Evolutionary conservation across 92 coral and sea anemone species (phyloP), one percentile per base, ranked within the genome.

Genomic region (Parazoanthus swiftii): DNA sequence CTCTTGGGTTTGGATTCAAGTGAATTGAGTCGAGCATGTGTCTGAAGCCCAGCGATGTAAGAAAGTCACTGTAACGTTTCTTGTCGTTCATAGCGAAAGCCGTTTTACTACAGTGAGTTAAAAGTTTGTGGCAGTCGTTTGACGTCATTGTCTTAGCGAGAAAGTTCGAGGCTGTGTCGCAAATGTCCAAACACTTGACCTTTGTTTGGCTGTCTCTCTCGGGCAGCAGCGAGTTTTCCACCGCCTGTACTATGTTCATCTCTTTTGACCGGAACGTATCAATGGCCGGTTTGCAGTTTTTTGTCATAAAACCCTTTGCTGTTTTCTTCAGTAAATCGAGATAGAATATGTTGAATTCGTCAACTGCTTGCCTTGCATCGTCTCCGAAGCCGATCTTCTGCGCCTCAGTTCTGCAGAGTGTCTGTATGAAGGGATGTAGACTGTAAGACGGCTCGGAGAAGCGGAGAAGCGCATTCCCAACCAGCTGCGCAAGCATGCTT

Each of bases 361-460:
- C 56, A 21, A 18, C 81, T 7, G 93, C 89, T 76, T 86, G 70
- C 29, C 25, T 80, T 20, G 89, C 89, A 79, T 85, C 89, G 56
- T 91, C 76, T 2, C 51, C 71, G 56, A 75, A 91, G 4, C 36
- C 85, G 54, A 85, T 36, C 48, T 72, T 73, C n/a, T 79, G 56
- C 89, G 86, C 78, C 43, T 89, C 90, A 14, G 89, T 89, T 77
- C 89, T 91, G 48, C 95, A 89, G 33, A 89, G 89, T 8, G 95
- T 86, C 76, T 94, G 95, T 6, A 94, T 89, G 21, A 92, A 88
- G 67, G 90, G 95, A 85, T 94, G 98, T 39, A 94, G 56, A 38
- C 95, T 91, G 90, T 94, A 94, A 43, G 76, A 81, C 10, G 44
- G 86, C 5, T 70, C 86, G 68, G 83, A 91, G 82, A 76, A 18